Conservation (phyloP, 2,888 invertebrate species). For the Theodoxus fluviatilis region DNA sequence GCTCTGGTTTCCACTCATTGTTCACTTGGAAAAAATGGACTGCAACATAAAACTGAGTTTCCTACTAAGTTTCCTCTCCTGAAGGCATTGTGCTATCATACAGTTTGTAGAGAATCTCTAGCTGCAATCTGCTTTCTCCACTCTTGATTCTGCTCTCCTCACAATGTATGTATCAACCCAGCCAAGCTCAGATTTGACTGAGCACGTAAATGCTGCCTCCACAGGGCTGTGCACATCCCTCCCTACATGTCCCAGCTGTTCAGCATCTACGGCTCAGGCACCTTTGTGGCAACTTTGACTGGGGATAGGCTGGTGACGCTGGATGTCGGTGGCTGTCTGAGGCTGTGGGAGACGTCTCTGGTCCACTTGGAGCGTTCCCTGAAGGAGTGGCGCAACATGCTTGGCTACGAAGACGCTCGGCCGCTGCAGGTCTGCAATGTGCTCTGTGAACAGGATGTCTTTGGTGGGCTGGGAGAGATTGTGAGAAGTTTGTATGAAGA, state of each 20-base stretch:
- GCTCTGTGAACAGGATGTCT: neutral
- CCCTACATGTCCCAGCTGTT: conserved; percentile 68
- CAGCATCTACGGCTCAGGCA: conserved; percentile 63
- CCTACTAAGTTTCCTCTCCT: no score
- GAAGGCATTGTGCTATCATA: no score
- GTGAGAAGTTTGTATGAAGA: neutral
- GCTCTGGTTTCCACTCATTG: no score
- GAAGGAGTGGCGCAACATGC: conserved; percentile 68
- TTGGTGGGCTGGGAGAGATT: neutral
- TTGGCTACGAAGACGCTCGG: conserved; percentile 59
- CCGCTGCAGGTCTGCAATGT: conserved; percentile 51
- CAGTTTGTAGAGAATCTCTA: no score
- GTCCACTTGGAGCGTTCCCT: conserved; percentile 67
- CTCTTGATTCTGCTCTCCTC: no score
- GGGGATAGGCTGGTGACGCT: conserved; percentile 70
- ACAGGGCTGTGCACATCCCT: conserved; percentile 67
- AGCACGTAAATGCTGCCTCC: no score
- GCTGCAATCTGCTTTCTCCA: no score
- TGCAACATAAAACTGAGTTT: no score
- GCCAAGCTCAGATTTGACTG: no score
- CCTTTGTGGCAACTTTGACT: conserved; percentile 66
- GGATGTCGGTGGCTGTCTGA: conserved; percentile 70
- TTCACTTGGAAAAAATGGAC: no score
- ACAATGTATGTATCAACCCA: no score
- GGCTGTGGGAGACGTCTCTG: conserved; percentile 70